These are phyloP conservation scores for Leucosticte australis DNA, from an alignment of 2,113 vertebrate genomes.

Conservation along the genomic window DNA sequence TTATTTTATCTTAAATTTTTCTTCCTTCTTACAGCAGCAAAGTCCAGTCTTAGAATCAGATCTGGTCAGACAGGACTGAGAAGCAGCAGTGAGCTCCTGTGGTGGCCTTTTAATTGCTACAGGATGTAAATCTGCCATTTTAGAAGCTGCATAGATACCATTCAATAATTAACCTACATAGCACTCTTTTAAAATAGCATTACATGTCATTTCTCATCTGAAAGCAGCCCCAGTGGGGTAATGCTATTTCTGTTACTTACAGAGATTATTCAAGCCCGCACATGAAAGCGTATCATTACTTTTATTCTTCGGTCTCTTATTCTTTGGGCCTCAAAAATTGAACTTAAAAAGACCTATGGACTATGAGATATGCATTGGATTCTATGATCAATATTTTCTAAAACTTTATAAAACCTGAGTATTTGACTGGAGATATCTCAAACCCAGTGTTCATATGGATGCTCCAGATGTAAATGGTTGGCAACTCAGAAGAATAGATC, in stretches of 20 bases:
- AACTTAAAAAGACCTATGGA: background rate
- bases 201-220: background rate
- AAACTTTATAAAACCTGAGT: background rate
- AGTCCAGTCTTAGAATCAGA: background rate
- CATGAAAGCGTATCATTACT: background rate
- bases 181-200: background rate
- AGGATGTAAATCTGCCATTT: background rate
- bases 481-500: background rate
- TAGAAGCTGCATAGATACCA: background rate
- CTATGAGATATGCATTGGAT: background rate
- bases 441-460: background rate
- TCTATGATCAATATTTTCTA: background rate
- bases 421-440: background rate
- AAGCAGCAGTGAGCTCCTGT: background rate
- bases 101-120: background rate
- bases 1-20: background rate
- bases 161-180: background rate
- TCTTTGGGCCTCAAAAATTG: background rate
- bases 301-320: background rate
- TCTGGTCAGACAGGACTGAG: background rate
- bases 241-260: background rate
- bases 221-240: background rate
- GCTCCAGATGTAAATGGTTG: background rate
- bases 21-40: background rate
- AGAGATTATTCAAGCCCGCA: background rate